phyloP scores from a whole-genome alignment of 2,888 invertebrate genomes.

The Melitaea athalia region DNA sequence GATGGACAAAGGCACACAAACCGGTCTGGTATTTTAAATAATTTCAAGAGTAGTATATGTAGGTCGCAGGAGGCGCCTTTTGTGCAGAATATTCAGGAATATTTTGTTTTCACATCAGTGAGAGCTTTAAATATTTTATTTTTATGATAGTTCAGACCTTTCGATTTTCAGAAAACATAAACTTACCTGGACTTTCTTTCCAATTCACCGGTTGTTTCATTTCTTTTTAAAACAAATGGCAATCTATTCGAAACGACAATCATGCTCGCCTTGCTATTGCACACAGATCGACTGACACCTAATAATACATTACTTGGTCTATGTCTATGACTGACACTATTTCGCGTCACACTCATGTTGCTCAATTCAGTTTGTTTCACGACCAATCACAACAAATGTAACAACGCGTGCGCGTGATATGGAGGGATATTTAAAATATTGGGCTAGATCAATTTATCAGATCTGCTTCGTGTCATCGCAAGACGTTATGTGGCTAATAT shows the following conservation, averaged over 20 bases:
- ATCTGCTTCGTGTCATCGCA: constrained; percentile 59
- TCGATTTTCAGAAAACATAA: constrained; percentile 2
- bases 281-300: constrained; percentile 69
- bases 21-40: constrained; percentile 13
- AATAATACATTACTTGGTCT: no score
- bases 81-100: background rate
- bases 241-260: constrained; percentile 95
- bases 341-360: constrained; percentile 67
- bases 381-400: constrained; percentile 67
- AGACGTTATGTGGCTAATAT: constrained; percentile 40
- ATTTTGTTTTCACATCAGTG: background rate
- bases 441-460: constrained; percentile 49
- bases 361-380: constrained; percentile 56
- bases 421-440: constrained; percentile 62
- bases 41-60: constrained; percentile 4
- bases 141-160: background rate
- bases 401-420: constrained; percentile 67
- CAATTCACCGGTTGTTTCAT: constrained; percentile 86
- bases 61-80: constrained; percentile 22
- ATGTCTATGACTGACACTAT: constrained; percentile 65
- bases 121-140: background rate
- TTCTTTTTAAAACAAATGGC: constrained; percentile 91
- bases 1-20: background rate
- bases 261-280: constrained; percentile 87
- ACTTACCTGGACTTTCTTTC: constrained; percentile 92